Conservation (phyloP, 2,888 invertebrate species). For the Palloptera scutellata region DNA sequence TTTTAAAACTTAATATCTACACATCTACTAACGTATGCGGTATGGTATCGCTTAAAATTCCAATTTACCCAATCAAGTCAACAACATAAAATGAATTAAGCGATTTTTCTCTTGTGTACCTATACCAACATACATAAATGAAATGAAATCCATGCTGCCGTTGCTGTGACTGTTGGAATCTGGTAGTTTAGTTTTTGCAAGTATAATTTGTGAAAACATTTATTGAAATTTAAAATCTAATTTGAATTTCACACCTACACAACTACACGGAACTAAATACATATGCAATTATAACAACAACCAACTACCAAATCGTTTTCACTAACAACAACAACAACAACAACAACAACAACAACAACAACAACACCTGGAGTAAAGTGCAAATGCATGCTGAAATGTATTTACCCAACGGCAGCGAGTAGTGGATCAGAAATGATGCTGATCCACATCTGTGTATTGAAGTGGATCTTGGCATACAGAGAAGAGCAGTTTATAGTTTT, state of each 20-base stretch:
- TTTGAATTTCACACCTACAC: conserved; percentile 54
- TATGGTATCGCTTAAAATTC: too few relatives aligned
- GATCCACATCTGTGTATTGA: too few relatives aligned
- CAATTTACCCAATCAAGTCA: too few relatives aligned
- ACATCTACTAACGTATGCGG: too few relatives aligned
- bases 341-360: conserved; percentile 47
- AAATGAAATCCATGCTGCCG: background rate
- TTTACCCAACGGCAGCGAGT: too few relatives aligned
- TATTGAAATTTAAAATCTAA: conserved; percentile 59
- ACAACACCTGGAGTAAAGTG: conserved; percentile 42
- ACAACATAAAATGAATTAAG: background rate
- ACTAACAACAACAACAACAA: background rate
- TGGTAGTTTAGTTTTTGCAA: conserved; percentile 34
- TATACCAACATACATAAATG: too few relatives aligned
- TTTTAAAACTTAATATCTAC: too few relatives aligned
- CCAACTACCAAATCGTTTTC: background rate
- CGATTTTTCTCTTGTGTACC: too few relatives aligned
- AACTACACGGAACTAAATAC: background rate
- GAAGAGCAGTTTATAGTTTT: too few relatives aligned
- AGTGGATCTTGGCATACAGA: too few relatives aligned
- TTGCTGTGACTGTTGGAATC: too few relatives aligned
- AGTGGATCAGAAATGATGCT: too few relatives aligned
- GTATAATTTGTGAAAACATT: conserved; percentile 52
- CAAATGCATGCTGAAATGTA: background rate
- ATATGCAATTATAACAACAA: background rate